These are phyloP conservation scores for Chionomys nivalis DNA, from an alignment of 2,113 vertebrate genomes.

Conservation along the genomic window DNA sequence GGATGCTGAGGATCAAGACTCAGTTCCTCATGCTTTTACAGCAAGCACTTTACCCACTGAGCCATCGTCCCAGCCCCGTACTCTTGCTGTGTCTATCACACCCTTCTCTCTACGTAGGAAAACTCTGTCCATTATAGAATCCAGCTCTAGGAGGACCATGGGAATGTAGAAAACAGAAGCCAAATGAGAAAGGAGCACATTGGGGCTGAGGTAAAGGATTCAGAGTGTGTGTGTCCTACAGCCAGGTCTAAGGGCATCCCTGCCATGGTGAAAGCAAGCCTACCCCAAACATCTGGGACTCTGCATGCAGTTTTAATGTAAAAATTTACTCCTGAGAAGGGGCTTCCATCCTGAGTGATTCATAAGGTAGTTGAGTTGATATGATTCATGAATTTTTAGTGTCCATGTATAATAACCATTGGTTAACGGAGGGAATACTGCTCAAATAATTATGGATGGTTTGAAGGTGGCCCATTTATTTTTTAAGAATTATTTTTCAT, in stretches of 20 bases:
- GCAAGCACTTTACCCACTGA: background rate
- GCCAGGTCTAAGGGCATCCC: background rate
- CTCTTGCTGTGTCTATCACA: background rate
- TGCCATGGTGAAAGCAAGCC: background rate
- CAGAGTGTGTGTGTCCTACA: constrained; percentile 38
- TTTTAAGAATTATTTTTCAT: background rate
- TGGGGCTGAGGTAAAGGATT: background rate
- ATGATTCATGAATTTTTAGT: background rate
- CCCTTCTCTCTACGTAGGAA: background rate
- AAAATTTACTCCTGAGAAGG: background rate
- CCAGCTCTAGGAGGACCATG: background rate
- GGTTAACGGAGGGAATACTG: background rate
- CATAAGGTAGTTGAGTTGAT: background rate
- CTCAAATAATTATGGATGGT: background rate
- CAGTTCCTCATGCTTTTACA: background rate
- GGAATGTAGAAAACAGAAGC: background rate
- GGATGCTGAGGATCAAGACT: background rate
- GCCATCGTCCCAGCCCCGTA: too few species aligned
- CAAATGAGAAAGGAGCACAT: background rate
- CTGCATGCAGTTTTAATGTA: background rate
- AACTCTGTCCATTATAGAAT: background rate
- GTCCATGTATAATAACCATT: background rate
- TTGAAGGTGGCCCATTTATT: background rate
- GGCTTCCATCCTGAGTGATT: background rate
- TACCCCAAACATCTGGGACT: constrained; percentile 16